phyloP scores from a whole-genome alignment of 35 echinoderm and acorn worm species.

The Nesometra sesokonis region DNA sequence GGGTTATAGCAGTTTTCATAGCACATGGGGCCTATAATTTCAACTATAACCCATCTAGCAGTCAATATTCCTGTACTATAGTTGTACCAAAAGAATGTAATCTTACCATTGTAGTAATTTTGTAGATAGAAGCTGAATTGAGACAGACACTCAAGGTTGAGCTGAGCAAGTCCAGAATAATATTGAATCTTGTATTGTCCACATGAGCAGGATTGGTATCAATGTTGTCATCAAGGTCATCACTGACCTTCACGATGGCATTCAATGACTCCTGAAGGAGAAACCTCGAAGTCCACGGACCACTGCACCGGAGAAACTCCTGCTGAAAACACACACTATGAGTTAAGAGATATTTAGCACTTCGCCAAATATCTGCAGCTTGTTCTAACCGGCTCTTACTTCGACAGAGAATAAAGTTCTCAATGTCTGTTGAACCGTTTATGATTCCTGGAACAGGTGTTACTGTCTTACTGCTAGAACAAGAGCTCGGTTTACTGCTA shows the following conservation, averaged over 20 bases:
- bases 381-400: conserved; percentile 18
- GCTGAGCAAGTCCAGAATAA: conserved; percentile 37
- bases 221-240: conserved; percentile 8
- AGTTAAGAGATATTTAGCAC: conserved; percentile 25
- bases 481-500: background rate
- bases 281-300: background rate
- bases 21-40: no score
- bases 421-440: background rate
- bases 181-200: conserved; percentile 10
- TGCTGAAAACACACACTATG: conserved; percentile 24
- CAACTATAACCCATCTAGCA: no score
- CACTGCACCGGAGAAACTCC: conserved; percentile 26
- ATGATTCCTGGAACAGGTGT: background rate
- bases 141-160: conserved; percentile 47
- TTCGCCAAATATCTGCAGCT: conserved; percentile 64
- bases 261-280: conserved; percentile 40
- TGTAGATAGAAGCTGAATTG: background rate
- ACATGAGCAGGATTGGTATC: background rate
- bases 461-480: background rate
- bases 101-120: background rate
- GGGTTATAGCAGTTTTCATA: no score
- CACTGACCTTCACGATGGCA: conserved; percentile 19
- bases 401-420: background rate
- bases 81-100: no score
- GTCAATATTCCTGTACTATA: no score